phyloP scores from a whole-genome alignment of 1,140 invertebrate species.

The Penaeus chinensis region DNA sequence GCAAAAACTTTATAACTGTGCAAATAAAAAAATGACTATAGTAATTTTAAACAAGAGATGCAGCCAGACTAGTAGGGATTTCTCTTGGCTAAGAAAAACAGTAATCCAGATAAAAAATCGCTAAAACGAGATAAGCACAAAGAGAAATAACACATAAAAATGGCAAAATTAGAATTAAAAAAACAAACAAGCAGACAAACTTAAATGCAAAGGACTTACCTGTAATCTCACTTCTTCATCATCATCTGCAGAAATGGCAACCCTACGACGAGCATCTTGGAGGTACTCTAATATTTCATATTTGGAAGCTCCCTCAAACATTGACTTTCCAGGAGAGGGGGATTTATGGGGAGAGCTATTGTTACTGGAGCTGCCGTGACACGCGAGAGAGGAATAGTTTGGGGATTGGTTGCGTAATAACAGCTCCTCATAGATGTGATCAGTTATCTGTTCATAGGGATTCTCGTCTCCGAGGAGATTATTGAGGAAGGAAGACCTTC shows the following conservation, averaged over 20 bases:
- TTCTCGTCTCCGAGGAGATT: constrained; percentile 43
- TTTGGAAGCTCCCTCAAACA: constrained; percentile 87
- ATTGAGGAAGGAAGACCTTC: constrained; percentile 42
- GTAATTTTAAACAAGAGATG: too few species aligned
- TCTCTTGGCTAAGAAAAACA: neutral
- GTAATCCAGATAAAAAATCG: neutral
- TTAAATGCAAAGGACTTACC: constrained; percentile 20
- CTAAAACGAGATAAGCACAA: constrained; percentile 29
- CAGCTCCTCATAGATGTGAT: constrained; percentile 91
- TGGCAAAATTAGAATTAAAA: neutral
- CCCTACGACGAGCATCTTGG: constrained; percentile 84
- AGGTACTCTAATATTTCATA: constrained; percentile 89
- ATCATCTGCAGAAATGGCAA: constrained; percentile 65
- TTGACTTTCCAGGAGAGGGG: constrained; percentile 71
- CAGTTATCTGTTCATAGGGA: constrained; percentile 66
- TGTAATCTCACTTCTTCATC: constrained; percentile 68
- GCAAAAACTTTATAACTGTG: neutral
- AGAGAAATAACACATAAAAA: constrained; percentile 16
- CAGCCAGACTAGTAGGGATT: too few species aligned
- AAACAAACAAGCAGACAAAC: neutral
- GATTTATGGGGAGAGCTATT: constrained; percentile 50
- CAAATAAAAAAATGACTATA: neutral
- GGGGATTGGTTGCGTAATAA: constrained; percentile 71
- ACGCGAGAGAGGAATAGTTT: constrained; percentile 73
- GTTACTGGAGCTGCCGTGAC: constrained; percentile 35